Base-by-base conservation (phyloP, 2,113 vertebrate genomes). In the Synodontis membranacea region DNA sequence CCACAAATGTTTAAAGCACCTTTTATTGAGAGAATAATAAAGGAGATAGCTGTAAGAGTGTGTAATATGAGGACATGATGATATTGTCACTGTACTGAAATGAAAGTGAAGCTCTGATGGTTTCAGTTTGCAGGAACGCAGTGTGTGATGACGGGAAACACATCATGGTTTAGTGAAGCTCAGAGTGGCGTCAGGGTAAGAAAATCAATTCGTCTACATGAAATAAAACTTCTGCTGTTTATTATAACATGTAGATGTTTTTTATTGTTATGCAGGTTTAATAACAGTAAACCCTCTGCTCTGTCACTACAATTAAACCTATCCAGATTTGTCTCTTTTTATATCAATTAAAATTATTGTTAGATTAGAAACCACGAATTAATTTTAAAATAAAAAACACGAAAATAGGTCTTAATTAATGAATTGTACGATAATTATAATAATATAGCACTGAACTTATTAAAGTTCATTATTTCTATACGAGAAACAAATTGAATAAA, bases 81-180 rank as follows among this genome's bases (percentile, higher is more conserved):
- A 5, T 66, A 5, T 15, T 34, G 64, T 64, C 10, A 12, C 28
- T 4, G 14, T 1, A 19, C 0, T 68, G 60, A 68, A 37, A 37
- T 37, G 14, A 34, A n/a, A 54, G 31, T 84, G 9, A 2, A 12
- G 52, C 8, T 56, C 4, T 80, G 37, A 42, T 79, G 14, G 84
- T 87, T 14, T 86, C 80, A 95, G 94, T 91, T 94, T 56, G 76
- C 80, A 86, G 85, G 90, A 39, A 81, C 21, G 25, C 89, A 76
- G 91, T 25, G 90, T 84, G 88, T 86, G 80, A 82, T 84, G 46
- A 87, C 37, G 56, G 52, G 23, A 90, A 82, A 60, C 46, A 37
- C 5, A 86, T 86, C 42, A 75, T 92, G 87, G 92, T 91, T 93
- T 34, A 93, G 91, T 86, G 88, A 92, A 54, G 89, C 91, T 48